Evolutionary conservation across 2,113 vertebrate species (phyloP), one percentile per base, ranked within the genome.

Genomic region (Cinclus cinclus): DNA sequence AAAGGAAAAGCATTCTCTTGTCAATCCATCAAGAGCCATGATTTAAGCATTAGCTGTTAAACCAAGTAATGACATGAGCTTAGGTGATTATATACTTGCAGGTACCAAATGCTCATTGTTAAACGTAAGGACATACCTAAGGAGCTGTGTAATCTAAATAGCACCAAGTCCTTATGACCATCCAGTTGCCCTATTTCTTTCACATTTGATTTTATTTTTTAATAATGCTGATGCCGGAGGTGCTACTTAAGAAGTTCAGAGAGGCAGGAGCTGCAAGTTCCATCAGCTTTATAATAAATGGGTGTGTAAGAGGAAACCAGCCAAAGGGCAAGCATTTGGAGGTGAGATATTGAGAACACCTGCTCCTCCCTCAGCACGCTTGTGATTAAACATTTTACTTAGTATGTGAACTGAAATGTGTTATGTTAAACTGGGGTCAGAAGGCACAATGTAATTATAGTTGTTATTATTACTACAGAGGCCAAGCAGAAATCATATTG

Each of bases 251-350:
- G 83, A 92, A 96, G 74, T 78, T 96, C 49, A 69, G 59, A 76
- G 50, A 94, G 42, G 75, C 7, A 5, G 69, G 71, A 96, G 89
- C 39, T 71, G 68, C 11, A 49, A 81, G 64, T 86, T 92, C 73
- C 63, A 79, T 95, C 92, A 89, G 79, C 81, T 87, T 91, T 62
- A 63, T 95, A 95, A 91, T 94, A 89, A 95, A 96, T 95, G 92
- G 88, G 46, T 94, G 67, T 87, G 75, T 83, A 67, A 94, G 56
- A 70, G 60, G 79, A 94, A 95, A 92, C 28, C 80, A 93, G 93
- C 94, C 82, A 94, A 77, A 92, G 92, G 93, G 93, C 94, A 96
- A 91, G 92, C 75, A 91, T 92, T 91, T 93, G 75, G 87, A 90
- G 84, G 90, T 92, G 71, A 92, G 84, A 63, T 77, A 95, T 67